A percentile compares a stretch with the other conserved stretches of the same genome.
Evolutionary conservation across 2,888 invertebrate genomes (phyloP).

Genomic region (Cephus rjabovi): DNA sequence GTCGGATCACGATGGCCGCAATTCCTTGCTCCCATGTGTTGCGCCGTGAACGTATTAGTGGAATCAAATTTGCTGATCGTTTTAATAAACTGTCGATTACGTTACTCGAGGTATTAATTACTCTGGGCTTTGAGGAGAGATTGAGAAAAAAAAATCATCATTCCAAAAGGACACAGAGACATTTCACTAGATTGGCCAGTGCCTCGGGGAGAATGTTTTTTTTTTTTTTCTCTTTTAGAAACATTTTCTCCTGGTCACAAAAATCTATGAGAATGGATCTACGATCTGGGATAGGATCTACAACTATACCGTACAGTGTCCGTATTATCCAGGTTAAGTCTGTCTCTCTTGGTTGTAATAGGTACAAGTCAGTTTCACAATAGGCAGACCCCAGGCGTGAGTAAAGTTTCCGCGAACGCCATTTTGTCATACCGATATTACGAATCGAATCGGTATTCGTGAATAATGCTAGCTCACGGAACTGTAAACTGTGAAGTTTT

Average conservation of each 20-base stretch:
- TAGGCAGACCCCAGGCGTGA: not conserved
- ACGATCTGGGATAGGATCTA: not conserved
- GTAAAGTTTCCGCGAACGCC: not conserved
- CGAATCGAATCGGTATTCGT: not conserved
- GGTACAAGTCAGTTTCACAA: not conserved
- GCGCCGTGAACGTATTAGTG: not conserved
- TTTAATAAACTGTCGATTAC: not conserved
- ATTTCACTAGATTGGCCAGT: not conserved
- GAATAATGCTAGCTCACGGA: not conserved
- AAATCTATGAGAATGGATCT: not conserved
- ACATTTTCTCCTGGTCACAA: not conserved
- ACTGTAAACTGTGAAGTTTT: not conserved
- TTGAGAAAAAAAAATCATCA: not conserved
- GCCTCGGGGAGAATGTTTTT: not conserved
- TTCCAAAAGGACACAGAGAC: not conserved
- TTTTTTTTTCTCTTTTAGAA: not conserved
- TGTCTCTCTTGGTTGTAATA: not conserved
- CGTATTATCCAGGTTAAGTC: not conserved
- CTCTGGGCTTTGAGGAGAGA: not conserved
- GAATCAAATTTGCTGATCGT: not conserved
- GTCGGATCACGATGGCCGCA: not conserved
- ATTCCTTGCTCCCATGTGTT: not conserved
- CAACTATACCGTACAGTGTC: not conserved
- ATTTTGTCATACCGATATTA: not conserved
- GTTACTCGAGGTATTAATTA: not conserved